These are phyloP conservation scores for Heteronetta atricapilla DNA, from an alignment of 2,113 vertebrate species.

Conservation along the genomic window DNA sequence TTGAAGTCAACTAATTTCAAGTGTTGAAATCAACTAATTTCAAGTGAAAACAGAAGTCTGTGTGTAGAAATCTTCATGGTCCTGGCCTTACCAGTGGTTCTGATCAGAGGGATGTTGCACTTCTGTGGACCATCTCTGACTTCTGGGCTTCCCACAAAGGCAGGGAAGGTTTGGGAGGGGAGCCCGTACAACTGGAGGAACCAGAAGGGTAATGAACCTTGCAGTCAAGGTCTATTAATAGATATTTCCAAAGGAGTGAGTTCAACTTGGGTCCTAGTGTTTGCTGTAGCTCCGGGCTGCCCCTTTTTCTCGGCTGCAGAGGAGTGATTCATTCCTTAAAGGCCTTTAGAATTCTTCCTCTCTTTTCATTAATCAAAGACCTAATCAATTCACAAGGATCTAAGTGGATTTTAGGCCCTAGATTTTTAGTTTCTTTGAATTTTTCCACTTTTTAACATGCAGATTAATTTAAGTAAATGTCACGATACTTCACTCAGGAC, in stretches of 20 bases:
- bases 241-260: neutral
- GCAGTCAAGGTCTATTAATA: neutral
- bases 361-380: constrained; percentile 9
- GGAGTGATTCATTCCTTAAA: neutral
- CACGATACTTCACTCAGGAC: neutral
- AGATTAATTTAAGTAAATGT: neutral
- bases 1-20: neutral
- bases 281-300: neutral
- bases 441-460: neutral
- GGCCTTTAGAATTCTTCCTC: neutral
- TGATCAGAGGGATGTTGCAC: neutral
- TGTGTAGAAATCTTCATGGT: neutral
- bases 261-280: neutral
- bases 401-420: neutral
- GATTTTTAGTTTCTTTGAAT: neutral
- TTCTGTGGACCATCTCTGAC: fast-evolving
- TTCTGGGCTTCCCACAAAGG: fast-evolving
- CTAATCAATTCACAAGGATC: neutral
- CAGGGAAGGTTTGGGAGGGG: neutral
- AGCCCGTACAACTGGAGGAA: fast-evolving
- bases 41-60: neutral
- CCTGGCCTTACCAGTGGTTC: neutral
- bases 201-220: neutral
- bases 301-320: neutral
- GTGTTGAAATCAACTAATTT: neutral